These are phyloP conservation scores for Lacerta viridis DNA, from an alignment of 2,797 vertebrate genomes.

Conservation along the genomic window DNA sequence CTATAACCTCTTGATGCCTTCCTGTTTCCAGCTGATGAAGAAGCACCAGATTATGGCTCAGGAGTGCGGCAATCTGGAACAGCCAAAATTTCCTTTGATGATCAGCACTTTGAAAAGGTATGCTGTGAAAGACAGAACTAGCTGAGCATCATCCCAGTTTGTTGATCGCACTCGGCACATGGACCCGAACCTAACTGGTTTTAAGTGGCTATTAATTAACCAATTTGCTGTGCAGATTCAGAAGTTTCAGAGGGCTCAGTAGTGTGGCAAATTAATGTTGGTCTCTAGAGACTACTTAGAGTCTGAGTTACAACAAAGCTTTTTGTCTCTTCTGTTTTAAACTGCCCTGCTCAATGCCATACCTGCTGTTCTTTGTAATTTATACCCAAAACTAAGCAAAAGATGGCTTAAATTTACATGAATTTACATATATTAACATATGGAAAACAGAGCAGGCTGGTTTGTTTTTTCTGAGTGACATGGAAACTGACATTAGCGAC, in stretches of 20 bases:
- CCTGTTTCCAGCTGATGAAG: slow-evolving; percentile 92
- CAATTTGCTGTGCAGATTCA: not conserved
- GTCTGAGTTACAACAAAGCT: not conserved
- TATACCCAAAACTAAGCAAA: not conserved
- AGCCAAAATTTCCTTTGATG: slow-evolving; percentile 96
- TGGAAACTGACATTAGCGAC: not conserved
- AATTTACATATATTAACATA: not conserved
- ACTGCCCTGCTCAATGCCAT: not conserved
- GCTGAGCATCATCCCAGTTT: not conserved
- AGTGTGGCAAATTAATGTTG: not conserved
- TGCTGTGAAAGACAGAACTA: rapidly evolving
- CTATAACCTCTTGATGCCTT: slow-evolving; percentile 45
- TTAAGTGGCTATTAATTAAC: not conserved
- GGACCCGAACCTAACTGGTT: not conserved
- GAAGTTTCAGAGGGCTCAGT: not conserved
- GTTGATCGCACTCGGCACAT: not conserved
- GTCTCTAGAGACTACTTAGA: not conserved
- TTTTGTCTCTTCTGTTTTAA: not conserved
- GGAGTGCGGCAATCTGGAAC: slow-evolving; percentile 95
- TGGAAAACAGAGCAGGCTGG: not conserved
- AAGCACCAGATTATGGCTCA: slow-evolving; percentile 96
- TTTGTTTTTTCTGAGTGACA: slow-evolving; percentile 1
- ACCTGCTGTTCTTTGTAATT: not conserved
- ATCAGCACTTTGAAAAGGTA: slow-evolving; percentile 98
- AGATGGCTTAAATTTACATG: not conserved